Evolutionary conservation across 2,113 vertebrate species (phyloP).

Genomic region (Holacanthus passer): DNA sequence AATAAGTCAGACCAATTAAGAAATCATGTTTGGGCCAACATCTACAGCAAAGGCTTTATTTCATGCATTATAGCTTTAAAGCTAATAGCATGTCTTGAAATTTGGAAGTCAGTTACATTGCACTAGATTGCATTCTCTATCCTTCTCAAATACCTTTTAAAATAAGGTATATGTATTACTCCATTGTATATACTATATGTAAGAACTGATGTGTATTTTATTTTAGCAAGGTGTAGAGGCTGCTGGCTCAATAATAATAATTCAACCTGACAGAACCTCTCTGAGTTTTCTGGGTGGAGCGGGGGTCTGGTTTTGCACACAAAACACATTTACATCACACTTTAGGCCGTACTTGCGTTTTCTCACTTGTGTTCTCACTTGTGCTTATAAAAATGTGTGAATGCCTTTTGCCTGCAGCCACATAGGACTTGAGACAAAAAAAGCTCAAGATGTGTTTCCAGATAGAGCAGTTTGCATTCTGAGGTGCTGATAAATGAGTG

Average conservation of each 20-base stretch:
- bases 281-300: constrained; percentile 66
- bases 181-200: not conserved
- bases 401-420: not conserved
- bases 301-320: constrained; percentile 52
- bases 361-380: constrained; percentile 18
- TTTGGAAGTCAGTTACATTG: not conserved
- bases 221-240: not conserved
- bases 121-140: not conserved
- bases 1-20: constrained; percentile 13
- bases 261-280: constrained; percentile 3
- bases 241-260: not conserved
- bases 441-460: not conserved
- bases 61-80: not conserved
- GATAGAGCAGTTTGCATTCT: not conserved
- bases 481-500: not conserved
- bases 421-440: not conserved
- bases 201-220: not conserved
- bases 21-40: constrained; percentile 3
- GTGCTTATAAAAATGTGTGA: constrained; percentile 30
- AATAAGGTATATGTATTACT: not conserved
- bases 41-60: not conserved
- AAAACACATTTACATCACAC: constrained; percentile 31
- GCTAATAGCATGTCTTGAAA: not conserved
- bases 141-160: not conserved
- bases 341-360: not conserved